Conservation (phyloP, 1,140 invertebrate genomes). For the Leptestheria dahalacensis region DNA sequence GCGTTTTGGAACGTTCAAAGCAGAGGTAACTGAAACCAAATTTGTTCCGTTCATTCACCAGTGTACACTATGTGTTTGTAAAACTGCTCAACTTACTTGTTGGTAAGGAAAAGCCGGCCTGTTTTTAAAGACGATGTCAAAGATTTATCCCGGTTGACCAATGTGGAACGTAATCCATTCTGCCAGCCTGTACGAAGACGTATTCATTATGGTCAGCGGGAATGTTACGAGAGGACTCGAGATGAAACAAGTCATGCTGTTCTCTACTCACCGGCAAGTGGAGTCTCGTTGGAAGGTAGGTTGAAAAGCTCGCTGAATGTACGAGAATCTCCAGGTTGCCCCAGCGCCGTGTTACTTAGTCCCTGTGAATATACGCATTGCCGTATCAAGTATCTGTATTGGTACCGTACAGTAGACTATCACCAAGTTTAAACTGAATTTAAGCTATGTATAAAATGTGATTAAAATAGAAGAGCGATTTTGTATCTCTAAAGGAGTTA, state of each 20-base stretch:
- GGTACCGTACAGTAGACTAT: background rate
- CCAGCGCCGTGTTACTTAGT: slow-evolving; percentile 8
- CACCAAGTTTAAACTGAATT: background rate
- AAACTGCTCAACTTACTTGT: slow-evolving; percentile 26
- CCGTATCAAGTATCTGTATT: background rate
- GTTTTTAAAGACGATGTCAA: slow-evolving; percentile 31
- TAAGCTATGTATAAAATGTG: no score
- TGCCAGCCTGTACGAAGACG: slow-evolving; percentile 19
- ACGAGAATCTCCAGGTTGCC: background rate
- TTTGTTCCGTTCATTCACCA: no score
- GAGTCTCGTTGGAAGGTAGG: slow-evolving; percentile 7
- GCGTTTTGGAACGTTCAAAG: slow-evolving; percentile 31
- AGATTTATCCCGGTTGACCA: slow-evolving; percentile 31
- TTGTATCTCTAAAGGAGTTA: no score
- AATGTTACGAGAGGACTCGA: background rate
- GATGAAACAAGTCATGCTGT: background rate
- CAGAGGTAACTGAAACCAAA: slow-evolving; percentile 30
- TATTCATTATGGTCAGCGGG: background rate
- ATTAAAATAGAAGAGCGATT: no score
- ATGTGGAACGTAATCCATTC: slow-evolving; percentile 28
- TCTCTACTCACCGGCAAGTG: slow-evolving; percentile 5
- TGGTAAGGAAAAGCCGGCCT: slow-evolving; percentile 31
- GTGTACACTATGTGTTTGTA: no score
- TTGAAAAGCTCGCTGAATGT: slow-evolving; percentile 12
- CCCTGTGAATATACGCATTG: background rate